Percentiles rank a stretch among this genome's conserved stretches.
phyloP scores from a whole-genome alignment of 2,888 invertebrate genomes.

The Pherbina coryleti region DNA sequence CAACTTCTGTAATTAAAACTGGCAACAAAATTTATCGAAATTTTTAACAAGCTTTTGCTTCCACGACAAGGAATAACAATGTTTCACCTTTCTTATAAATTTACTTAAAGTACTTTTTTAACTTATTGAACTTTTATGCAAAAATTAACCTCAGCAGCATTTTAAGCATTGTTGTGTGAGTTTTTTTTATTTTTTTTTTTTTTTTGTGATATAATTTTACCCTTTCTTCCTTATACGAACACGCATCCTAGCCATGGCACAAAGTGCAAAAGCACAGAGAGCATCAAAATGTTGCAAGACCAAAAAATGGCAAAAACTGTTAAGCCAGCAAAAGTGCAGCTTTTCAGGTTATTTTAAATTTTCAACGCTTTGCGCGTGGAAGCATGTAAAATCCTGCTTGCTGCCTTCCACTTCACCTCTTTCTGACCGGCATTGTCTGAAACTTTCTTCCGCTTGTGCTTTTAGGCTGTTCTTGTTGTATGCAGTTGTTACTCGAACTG shows the following conservation, averaged over 20 bases:
- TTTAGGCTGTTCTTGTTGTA: background rate
- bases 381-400: slow-evolving; percentile 9
- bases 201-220: too few species aligned
- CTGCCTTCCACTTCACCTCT: background rate
- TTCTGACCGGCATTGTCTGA: slow-evolving; percentile 4
- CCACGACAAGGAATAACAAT: too few species aligned
- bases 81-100: too few species aligned
- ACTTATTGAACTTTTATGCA: background rate
- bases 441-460: background rate
- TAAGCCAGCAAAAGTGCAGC: background rate
- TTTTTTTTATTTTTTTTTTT: too few species aligned
- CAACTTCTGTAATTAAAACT: too few species aligned
- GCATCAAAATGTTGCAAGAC: too few species aligned
- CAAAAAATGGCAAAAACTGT: background rate
- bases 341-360: background rate
- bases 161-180: background rate
- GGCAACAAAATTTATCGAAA: too few species aligned
- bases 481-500: too few species aligned
- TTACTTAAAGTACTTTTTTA: too few species aligned
- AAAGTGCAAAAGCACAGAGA: background rate
- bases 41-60: too few species aligned
- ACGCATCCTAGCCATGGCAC: too few species aligned
- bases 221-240: too few species aligned
- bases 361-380: slow-evolving; percentile 22
- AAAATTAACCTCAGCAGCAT: background rate